phyloP scores from a whole-genome alignment of 2,888 invertebrate genomes.

The Nebria brevicollis region DNA sequence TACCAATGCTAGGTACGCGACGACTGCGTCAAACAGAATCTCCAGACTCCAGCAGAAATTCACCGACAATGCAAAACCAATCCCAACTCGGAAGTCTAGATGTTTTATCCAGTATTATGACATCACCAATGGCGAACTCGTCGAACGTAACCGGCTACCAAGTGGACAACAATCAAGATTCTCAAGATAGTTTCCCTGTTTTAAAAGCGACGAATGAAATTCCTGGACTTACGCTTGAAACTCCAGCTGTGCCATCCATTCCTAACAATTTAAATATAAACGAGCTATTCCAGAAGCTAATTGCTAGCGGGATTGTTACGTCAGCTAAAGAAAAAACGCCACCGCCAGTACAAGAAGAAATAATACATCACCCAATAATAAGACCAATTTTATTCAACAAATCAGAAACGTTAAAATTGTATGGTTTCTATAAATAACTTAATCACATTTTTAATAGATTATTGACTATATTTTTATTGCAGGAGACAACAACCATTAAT shows the following conservation, averaged over 20 bases:
- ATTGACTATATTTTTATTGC: slow-evolving; percentile 50
- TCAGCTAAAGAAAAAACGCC: slow-evolving; percentile 49
- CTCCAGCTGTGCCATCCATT: slow-evolving; percentile 51
- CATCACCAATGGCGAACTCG: slow-evolving; percentile 66
- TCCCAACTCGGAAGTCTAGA: slow-evolving; percentile 68
- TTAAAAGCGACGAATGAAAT: slow-evolving; percentile 52
- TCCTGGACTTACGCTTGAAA: slow-evolving; percentile 24
- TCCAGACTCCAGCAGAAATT: slow-evolving; percentile 59
- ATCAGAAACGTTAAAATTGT: slow-evolving; percentile 80
- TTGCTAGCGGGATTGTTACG: slow-evolving; percentile 84
- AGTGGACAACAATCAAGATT: slow-evolving; percentile 58
- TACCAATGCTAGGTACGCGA: slow-evolving; percentile 54
- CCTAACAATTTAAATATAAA: slow-evolving; percentile 72
- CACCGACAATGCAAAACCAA: slow-evolving; percentile 57
- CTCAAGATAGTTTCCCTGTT: slow-evolving; percentile 40
- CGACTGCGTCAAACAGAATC: slow-evolving; percentile 51
- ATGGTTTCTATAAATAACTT: slow-evolving; percentile 58
- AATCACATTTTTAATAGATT: neutral
- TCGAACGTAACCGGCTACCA: slow-evolving; percentile 67
- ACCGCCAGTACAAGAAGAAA: slow-evolving; percentile 47
- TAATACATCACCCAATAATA: slow-evolving; percentile 59
- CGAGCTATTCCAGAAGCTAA: slow-evolving; percentile 85
- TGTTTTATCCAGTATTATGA: slow-evolving; percentile 73
- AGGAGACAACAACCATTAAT: slow-evolving; percentile 81
- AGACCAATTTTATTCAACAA: slow-evolving; percentile 74